phyloP scores from a whole-genome alignment of 2,113 vertebrate species.

The Speoplatyrhinus poulsoni region DNA sequence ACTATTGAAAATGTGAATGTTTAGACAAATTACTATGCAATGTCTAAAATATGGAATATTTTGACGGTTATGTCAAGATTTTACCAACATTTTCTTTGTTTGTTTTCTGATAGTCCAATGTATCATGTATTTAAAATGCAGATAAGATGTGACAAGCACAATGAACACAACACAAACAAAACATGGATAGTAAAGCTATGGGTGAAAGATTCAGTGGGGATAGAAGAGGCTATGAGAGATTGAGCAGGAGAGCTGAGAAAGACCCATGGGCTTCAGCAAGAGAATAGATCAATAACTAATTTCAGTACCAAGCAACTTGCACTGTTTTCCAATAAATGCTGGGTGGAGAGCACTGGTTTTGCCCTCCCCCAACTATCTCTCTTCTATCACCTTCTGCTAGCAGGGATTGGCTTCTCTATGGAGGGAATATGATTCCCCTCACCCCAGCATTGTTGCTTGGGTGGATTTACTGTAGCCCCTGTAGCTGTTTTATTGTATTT shows the following conservation, averaged over 20 bases:
- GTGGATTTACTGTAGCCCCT: constrained; percentile 44
- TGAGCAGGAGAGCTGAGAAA: constrained; percentile 71
- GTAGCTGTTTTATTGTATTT: constrained; percentile 37
- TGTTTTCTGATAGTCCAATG: no score
- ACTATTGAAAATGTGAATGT: no score
- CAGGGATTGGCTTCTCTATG: constrained; percentile 49
- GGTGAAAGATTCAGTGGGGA: constrained; percentile 41
- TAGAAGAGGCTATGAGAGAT: constrained; percentile 63
- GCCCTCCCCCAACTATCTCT: constrained; percentile 62
- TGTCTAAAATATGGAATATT: background rate
- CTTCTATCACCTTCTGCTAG: constrained; percentile 62
- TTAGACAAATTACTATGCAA: background rate
- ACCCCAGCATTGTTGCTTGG: constrained; percentile 32
- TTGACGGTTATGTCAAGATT: no score
- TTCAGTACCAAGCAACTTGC: constrained; percentile 74
- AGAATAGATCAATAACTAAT: constrained; percentile 81
- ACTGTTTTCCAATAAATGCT: constrained; percentile 78
- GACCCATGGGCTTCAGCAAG: constrained; percentile 71
- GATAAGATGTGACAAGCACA: background rate
- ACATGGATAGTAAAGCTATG: constrained; percentile 26
- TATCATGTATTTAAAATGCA: no score
- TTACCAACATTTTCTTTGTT: no score
- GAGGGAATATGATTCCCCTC: constrained; percentile 34
- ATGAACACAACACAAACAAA: constrained; percentile 25
- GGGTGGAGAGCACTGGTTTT: constrained; percentile 68